Conservation (phyloP, 2,888 invertebrate species). For the Lithophane leautieri region DNA sequence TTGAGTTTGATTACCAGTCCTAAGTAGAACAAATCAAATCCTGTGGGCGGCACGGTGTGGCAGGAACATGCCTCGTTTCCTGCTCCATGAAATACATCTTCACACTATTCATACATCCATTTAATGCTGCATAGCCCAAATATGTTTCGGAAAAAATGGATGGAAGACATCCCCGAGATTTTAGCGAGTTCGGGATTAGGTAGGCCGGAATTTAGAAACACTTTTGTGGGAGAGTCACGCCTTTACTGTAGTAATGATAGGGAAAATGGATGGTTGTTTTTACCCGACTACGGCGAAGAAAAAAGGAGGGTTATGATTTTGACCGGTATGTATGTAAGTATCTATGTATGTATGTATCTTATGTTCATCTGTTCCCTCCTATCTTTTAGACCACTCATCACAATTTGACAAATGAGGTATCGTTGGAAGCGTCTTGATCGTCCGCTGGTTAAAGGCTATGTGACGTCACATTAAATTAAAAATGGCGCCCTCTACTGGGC, state of each 20-base stretch:
- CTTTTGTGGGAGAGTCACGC: slow-evolving; percentile 38
- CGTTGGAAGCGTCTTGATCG: too few species aligned
- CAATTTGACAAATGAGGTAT: too few species aligned
- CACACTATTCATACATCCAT: slow-evolving; percentile 70
- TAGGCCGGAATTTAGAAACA: slow-evolving; percentile 42
- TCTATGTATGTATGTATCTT: too few species aligned
- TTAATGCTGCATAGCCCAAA: slow-evolving; percentile 56
- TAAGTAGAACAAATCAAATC: slow-evolving; percentile 71
- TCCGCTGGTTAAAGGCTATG: too few species aligned
- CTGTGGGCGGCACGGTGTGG: slow-evolving; percentile 77
- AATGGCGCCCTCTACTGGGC: too few species aligned
- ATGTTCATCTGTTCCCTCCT: too few species aligned
- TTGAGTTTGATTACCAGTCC: too few species aligned
- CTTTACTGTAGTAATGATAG: slow-evolving; percentile 8
- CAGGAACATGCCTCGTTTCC: slow-evolving; percentile 80
- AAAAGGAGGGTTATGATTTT: too few species aligned
- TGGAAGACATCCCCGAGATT: slow-evolving; percentile 44
- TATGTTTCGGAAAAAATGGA: slow-evolving; percentile 55
- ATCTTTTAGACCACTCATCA: too few species aligned
- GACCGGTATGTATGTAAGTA: too few species aligned
- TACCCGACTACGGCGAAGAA: too few species aligned
- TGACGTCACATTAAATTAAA: too few species aligned
- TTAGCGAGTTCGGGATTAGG: slow-evolving; percentile 37
- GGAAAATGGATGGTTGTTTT: slow-evolving; percentile 21
- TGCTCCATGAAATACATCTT: slow-evolving; percentile 80